These are phyloP conservation scores for Ligdia adustata DNA, from an alignment of 2,888 invertebrate genomes.

Conservation along the genomic window DNA sequence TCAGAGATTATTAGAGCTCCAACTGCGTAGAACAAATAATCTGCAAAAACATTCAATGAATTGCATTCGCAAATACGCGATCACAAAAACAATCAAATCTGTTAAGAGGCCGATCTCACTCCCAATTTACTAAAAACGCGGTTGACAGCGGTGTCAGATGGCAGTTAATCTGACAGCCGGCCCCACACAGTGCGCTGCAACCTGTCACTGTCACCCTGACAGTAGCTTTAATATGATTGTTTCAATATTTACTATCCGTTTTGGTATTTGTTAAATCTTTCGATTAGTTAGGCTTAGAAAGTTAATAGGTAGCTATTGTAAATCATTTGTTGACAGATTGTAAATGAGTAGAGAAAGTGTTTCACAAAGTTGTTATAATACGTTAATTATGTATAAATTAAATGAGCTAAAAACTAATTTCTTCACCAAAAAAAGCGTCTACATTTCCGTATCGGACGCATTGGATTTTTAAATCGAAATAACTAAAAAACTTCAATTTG, in stretches of 20 bases:
- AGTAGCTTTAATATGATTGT: constrained; percentile 48
- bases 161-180: constrained; percentile 59
- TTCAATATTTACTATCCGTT: constrained; percentile 38
- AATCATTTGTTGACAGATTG: constrained; percentile 9
- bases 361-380: background rate
- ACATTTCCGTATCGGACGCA: too few relatives aligned
- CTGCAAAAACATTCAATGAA: background rate
- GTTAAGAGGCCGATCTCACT: constrained; percentile 48
- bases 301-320: constrained; percentile 18
- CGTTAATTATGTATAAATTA: too few relatives aligned
- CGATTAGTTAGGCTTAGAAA: constrained; percentile 27
- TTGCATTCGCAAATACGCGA: constrained; percentile 9
- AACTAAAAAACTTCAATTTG: too few relatives aligned
- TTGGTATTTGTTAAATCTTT: constrained; percentile 35
- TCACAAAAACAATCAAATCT: constrained; percentile 37
- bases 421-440: too few relatives aligned
- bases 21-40: too few relatives aligned
- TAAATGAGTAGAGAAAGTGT: background rate
- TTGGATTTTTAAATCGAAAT: too few relatives aligned
- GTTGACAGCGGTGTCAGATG: constrained; percentile 62
- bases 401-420: too few relatives aligned
- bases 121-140: constrained; percentile 61
- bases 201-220: constrained; percentile 39
- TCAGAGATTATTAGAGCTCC: too few relatives aligned
- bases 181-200: constrained; percentile 58